Evolutionary conservation across 2,113 vertebrate species (phyloP), one percentile per base, ranked within the genome.

Genomic region (Probosciger aterrimus): DNA sequence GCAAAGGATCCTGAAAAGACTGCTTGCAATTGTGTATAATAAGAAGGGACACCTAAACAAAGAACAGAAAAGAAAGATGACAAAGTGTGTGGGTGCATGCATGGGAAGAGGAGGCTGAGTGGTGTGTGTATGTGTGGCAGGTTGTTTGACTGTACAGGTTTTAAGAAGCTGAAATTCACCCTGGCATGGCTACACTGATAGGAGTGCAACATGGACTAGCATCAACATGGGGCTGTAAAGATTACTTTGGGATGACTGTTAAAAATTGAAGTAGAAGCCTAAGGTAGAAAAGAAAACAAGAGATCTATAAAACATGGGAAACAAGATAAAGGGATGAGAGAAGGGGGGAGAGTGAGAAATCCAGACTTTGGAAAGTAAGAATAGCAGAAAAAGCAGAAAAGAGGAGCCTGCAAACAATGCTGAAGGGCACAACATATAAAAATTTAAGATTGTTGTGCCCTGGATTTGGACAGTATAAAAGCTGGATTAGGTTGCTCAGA

Each of bases 121-220:
- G 28, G 18, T 10, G 11, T 14, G n/a, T 30, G 33, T 24, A 11
- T 33, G 22, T 8, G 14, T 33, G 49, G 24, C 1, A 4, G 8
- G 11, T 16, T 69, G 52, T 8, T 84, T 67, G 7, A 9, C 52
- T 28, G 14, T n/a, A 88, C 11, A 77, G 59, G 24, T 74, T 68
- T 80, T 37, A 92, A 20, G 82, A 92, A 97, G 89, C 28, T 87
- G 84, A 92, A 96, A 96, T 96, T 95, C 55, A 91, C 74, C 37
- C 69, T 91, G 41, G 41, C 59, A 62, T 78, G 25, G 92, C 73
- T 90, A 74, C 75, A 80, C 63, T 78, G 60, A 84, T 55, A 77
- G 73, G 65, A 94, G 49, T 35, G 46, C 63, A 95, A 84, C 33
- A 69, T 27, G 33, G 77, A 62, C 88, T 69, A 82, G 59, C 31